Evolutionary conservation across 2,888 invertebrate species (phyloP).

Genomic region (Eupithecia pulchellata): DNA sequence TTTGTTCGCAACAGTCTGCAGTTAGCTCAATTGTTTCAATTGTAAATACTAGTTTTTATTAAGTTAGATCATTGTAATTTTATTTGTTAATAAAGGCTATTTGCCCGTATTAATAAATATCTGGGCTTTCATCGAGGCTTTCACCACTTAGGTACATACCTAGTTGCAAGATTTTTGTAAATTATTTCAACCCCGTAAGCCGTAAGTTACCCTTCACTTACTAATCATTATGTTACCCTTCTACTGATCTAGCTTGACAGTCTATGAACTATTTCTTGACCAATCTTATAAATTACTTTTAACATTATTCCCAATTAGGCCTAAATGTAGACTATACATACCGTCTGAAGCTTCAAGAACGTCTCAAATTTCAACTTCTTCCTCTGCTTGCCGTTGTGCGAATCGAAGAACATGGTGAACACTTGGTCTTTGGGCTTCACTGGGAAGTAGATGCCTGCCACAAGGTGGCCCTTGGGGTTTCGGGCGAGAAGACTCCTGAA

Average conservation of each 20-base stretch:
- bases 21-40: too few species aligned
- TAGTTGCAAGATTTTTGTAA: not conserved
- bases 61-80: too few species aligned
- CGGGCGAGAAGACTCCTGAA: slow-evolving; percentile 91
- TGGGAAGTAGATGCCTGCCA: slow-evolving; percentile 94
- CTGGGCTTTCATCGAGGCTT: not conserved
- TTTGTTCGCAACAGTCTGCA: too few species aligned
- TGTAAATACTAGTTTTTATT: too few species aligned
- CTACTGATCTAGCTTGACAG: not conserved
- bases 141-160: too few species aligned
- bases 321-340: slow-evolving; percentile 51
- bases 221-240: not conserved
- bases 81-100: too few species aligned
- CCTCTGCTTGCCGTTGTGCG: slow-evolving; percentile 88
- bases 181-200: not conserved
- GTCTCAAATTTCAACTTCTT: slow-evolving; percentile 91
- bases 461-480: slow-evolving; percentile 92
- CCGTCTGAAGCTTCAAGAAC: slow-evolving; percentile 88
- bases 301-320: not conserved
- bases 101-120: too few species aligned
- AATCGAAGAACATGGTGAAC: slow-evolving; percentile 93
- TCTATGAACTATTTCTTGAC: too few species aligned
- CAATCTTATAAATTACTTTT: not conserved
- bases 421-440: slow-evolving; percentile 86
- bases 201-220: too few species aligned